Base-by-base conservation (phyloP, 2,113 vertebrate genomes). In the Cyphomyrus discorhynchus region DNA sequence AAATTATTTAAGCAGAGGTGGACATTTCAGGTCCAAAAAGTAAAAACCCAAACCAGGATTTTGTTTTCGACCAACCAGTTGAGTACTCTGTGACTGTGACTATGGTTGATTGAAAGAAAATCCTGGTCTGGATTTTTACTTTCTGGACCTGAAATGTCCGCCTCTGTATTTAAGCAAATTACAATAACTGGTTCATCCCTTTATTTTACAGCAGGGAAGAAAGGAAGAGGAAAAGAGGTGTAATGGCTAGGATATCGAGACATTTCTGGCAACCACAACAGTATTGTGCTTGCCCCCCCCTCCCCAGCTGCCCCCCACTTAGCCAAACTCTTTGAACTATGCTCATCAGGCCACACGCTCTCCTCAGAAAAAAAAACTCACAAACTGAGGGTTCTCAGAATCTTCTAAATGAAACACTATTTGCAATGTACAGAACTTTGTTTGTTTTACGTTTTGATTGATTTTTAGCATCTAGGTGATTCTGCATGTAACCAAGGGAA, bases 221-320 rank as follows among this genome's bases (percentile, higher is more conserved):
- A 97, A 92, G 96, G 96, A 91, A 97, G 96, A 86, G 96, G 96
- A 80, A 97, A 97, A 92, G 96, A 97, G 89, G 92, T 92, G 87
- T 92, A 92, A 88, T 90, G n/a, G 74, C 17, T 24, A 84, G 66
- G 49, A 45, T 56, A 53, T 58, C 47, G 66, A 80, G 49, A 19
- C 31, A 19, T 56, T 47, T 50, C 31, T 56, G 85, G 62, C 62
- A 70, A 31, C 62, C 62, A 70, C 62, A 31, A 70, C 62, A 70
- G 62, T 70, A 70, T 1, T 31, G 62, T 70, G 62, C n/a, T 31
- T 13, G 3, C 8, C 62, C 62, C 56, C 56, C 62, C 62, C 9
- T 1, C 50, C 49, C 49, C 27, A n/a, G 27, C 24, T 19, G 50
- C 91, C 90, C 80, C 42, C 56, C 82, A 70, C 1, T 83, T 80